These are phyloP conservation scores for Remorina albescens DNA, from an alignment of 2,797 vertebrate species.

Conservation along the genomic window DNA sequence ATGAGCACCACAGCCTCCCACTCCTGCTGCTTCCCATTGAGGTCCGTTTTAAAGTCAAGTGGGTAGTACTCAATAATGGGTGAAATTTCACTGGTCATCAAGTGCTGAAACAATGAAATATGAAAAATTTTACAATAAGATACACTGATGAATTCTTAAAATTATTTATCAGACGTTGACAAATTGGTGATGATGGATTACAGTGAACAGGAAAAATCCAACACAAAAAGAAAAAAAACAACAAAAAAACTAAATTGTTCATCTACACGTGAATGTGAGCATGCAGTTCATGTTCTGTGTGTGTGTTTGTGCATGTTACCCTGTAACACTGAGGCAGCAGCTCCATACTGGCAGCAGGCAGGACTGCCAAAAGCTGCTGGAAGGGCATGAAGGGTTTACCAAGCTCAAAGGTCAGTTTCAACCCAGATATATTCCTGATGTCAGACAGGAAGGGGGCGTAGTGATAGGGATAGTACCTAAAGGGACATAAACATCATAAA, in stretches of 20 bases:
- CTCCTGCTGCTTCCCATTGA: slow-evolving; percentile 98
- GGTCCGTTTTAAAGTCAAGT: slow-evolving; percentile 95
- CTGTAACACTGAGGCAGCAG: slow-evolving; percentile 92
- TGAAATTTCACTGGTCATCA: slow-evolving; percentile 93
- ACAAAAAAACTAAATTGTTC: background rate
- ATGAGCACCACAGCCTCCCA: slow-evolving; percentile 99
- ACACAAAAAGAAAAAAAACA: background rate
- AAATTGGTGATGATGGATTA: background rate
- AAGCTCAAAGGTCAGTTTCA: slow-evolving; percentile 92
- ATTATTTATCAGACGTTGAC: no score
- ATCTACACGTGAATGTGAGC: background rate
- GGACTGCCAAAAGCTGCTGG: slow-evolving; percentile 95
- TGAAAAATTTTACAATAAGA: background rate
- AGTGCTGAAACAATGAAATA: slow-evolving; percentile 82
- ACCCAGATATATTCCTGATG: slow-evolving; percentile 88
- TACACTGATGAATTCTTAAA: background rate
- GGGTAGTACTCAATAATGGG: slow-evolving; percentile 97
- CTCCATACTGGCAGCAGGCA: slow-evolving; percentile 95
- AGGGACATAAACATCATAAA: slow-evolving; percentile 1
- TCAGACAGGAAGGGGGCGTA: slow-evolving; percentile 98
- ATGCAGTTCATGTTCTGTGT: background rate
- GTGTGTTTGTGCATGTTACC: slow-evolving; percentile 76
- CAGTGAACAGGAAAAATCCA: background rate
- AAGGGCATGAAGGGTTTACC: slow-evolving; percentile 97
- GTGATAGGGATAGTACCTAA: slow-evolving; percentile 96